A percentile compares a stretch with the other conserved stretches of the same genome.
These are phyloP conservation scores for Grammomys surdaster DNA, from an alignment of 2,113 vertebrate genomes.

Conservation along the genomic window DNA sequence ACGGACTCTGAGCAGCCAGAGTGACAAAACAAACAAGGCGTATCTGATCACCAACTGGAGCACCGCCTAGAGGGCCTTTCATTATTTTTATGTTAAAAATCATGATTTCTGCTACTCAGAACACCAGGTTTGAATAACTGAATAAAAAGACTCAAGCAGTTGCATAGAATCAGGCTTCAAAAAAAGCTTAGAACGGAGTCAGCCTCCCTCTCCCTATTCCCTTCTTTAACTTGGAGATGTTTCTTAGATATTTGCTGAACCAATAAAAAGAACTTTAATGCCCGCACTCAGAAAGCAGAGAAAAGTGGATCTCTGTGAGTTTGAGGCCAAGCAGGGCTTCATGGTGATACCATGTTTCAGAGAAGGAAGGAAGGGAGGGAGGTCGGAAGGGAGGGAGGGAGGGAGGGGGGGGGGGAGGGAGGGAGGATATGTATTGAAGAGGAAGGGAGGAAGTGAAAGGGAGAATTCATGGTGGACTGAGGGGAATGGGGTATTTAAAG, in stretches of 20 bases:
- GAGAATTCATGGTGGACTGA: background rate
- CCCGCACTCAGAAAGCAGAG: background rate
- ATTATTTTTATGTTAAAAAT: constrained; percentile 58
- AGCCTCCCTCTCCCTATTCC: constrained; percentile 10
- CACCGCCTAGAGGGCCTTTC: background rate
- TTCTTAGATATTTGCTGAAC: constrained; percentile 57
- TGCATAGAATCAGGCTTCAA: constrained; percentile 36
- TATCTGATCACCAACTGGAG: constrained; percentile 44
- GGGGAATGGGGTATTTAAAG: background rate
- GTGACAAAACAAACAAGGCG: background rate
- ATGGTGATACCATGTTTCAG: background rate
- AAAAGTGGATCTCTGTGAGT: background rate
- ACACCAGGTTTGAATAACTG: background rate
- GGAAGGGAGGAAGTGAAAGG: background rate
- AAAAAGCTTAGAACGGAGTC: constrained; percentile 8
- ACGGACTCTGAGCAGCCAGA: background rate
- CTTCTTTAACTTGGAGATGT: constrained; percentile 61
- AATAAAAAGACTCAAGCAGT: constrained; percentile 14
- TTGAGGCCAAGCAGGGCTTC: background rate
- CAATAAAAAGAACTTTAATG: constrained; percentile 54
- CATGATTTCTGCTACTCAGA: constrained; percentile 13
- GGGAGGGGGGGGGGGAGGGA: background rate
- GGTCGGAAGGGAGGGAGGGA: background rate
- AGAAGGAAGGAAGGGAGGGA: background rate
- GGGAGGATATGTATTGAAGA: background rate